A percentile compares a stretch with the other conserved stretches of the same genome.
Conservation (phyloP, 30 jellyfish, hydroid and myxozoan species). For the Hydractinia echinata region DNA sequence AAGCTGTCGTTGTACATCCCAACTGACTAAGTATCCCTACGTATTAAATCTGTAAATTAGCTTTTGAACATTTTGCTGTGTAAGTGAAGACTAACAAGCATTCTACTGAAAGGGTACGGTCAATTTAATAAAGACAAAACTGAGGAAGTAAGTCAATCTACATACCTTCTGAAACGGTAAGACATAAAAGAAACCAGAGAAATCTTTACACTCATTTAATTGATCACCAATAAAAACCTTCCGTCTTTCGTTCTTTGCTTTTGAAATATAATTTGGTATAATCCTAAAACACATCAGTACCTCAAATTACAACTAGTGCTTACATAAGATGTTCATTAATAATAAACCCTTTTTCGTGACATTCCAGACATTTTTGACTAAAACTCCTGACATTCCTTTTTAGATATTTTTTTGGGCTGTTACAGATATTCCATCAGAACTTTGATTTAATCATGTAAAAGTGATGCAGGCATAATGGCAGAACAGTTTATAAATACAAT, state of each 20-base stretch:
- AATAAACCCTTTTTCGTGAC: no score
- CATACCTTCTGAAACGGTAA: slow-evolving; percentile 91
- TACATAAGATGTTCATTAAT: no score
- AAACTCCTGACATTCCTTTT: no score
- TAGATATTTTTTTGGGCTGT: no score
- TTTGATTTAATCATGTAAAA: not conserved
- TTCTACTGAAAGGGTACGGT: not conserved
- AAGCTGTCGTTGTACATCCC: slow-evolving; percentile 96
- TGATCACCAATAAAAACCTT: slow-evolving; percentile 90
- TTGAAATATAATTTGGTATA: slow-evolving; percentile 78
- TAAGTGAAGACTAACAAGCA: no score
- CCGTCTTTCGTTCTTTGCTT: slow-evolving; percentile 85
- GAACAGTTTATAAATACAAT: not conserved
- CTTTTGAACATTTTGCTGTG: no score
- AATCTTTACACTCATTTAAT: slow-evolving; percentile 86
- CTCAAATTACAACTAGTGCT: not conserved
- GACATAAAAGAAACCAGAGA: slow-evolving; percentile 89
- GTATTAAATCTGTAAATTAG: not conserved
- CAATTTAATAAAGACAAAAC: not conserved
- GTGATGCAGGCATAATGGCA: not conserved
- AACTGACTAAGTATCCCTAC: slow-evolving; percentile 93
- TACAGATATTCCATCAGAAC: not conserved
- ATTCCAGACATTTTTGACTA: no score
- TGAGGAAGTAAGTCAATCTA: no score
- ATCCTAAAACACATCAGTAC: slow-evolving; percentile 11